A percentile compares a stretch with the other conserved stretches of the same genome.
These are phyloP conservation scores for Ennomos erosarius DNA, from an alignment of 2,888 invertebrate genomes.

Conservation along the genomic window DNA sequence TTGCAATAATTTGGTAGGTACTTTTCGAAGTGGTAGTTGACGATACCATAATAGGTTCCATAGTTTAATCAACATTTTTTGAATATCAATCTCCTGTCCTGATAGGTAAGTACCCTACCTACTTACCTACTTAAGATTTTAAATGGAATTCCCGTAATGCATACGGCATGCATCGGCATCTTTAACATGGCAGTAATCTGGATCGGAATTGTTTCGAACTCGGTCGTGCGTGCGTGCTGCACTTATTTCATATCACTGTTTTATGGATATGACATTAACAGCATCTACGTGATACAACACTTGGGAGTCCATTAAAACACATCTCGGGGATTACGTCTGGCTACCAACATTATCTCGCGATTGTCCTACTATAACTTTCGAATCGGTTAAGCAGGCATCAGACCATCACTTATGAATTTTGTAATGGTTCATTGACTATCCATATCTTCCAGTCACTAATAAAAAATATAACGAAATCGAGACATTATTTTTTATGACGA, in stretches of 20 bases:
- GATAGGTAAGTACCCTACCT: no score
- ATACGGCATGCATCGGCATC: slow-evolving; percentile 22
- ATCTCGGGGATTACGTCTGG: slow-evolving; percentile 67
- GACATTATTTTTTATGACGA: slow-evolving; percentile 16
- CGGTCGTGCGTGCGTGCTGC: slow-evolving; percentile 41
- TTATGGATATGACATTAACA: slow-evolving; percentile 70
- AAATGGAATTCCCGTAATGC: slow-evolving; percentile 19
- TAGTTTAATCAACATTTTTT: slow-evolving; percentile 1
- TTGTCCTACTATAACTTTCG: slow-evolving; percentile 62
- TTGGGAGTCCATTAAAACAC: slow-evolving; percentile 76
- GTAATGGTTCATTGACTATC: slow-evolving; percentile 58
- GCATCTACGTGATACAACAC: slow-evolving; percentile 57
- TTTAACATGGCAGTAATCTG: slow-evolving; percentile 16
- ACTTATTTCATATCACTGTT: slow-evolving; percentile 53
- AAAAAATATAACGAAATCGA: slow-evolving; percentile 41
- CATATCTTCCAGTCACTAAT: slow-evolving; percentile 51
- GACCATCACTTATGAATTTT: slow-evolving; percentile 53
- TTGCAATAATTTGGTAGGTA: no score
- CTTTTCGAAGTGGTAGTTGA: background rate
- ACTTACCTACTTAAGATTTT: slow-evolving; percentile 7
- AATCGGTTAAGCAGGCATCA: slow-evolving; percentile 51
- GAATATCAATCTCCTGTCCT: no score
- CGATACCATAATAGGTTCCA: background rate
- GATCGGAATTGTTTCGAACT: slow-evolving; percentile 28
- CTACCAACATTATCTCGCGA: slow-evolving; percentile 63